phyloP scores from a whole-genome alignment of 2,113 vertebrate genomes.

The Lamprologus callipterus region DNA sequence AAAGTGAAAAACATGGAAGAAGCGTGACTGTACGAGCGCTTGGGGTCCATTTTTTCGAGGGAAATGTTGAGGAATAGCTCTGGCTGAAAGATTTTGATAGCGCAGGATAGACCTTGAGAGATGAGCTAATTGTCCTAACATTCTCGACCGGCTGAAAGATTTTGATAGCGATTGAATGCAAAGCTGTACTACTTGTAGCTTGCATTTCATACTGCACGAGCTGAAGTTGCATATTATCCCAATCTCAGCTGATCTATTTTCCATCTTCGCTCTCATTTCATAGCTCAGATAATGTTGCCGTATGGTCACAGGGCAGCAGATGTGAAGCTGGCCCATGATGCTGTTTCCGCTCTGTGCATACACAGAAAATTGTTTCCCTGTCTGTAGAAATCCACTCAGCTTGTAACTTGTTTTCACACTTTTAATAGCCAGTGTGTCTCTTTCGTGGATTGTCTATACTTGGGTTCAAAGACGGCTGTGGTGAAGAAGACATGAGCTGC shows the following conservation, averaged over 20 bases:
- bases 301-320: neutral
- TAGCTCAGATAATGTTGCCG: neutral
- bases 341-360: neutral
- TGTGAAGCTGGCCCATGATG: neutral
- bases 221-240: neutral
- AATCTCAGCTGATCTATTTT: neutral
- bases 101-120: neutral
- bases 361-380: neutral
- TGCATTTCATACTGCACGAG: neutral
- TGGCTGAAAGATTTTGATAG: neutral
- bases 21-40: neutral
- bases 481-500: conserved; percentile 21
- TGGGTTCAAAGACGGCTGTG: conserved; percentile 17
- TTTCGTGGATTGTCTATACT: conserved; percentile 16
- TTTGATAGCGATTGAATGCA: neutral
- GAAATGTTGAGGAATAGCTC: neutral
- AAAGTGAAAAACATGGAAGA: neutral
- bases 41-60: neutral
- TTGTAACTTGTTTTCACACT: conserved; percentile 22
- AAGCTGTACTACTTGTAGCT: neutral
- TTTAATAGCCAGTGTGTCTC: conserved; percentile 29
- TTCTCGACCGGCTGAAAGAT: neutral
- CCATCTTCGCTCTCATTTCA: neutral
- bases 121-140: neutral
- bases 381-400: neutral